Percentiles rank a stretch among this genome's conserved stretches.
These are phyloP conservation scores for Dolichopus griseipennis DNA, from an alignment of 2,888 invertebrate species.

Conservation along the genomic window DNA sequence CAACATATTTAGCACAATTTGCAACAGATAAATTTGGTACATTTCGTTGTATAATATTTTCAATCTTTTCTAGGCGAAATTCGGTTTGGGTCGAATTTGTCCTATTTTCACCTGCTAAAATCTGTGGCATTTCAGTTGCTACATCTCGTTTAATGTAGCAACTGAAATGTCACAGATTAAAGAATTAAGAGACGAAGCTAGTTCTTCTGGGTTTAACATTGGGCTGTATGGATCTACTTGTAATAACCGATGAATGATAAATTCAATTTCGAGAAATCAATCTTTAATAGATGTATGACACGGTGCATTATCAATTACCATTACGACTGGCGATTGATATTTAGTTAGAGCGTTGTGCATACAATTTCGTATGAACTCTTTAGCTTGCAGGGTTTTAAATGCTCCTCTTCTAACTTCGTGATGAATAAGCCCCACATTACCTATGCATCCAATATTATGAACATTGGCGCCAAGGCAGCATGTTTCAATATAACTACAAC, in stretches of 20 bases:
- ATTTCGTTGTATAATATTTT: no score
- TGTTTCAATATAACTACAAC: constrained; percentile 9
- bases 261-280: no score
- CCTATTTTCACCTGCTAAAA: not conserved
- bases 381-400: not conserved
- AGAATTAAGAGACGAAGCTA: no score
- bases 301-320: not conserved
- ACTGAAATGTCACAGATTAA: no score
- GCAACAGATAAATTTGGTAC: no score
- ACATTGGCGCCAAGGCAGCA: not conserved
- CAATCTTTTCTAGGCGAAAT: no score
- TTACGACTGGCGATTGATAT: constrained; percentile 2
- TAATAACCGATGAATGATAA: no score
- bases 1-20: not conserved
- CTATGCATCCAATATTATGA: not conserved
- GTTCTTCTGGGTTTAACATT: no score
- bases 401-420: not conserved
- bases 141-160: not conserved
- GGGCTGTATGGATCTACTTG: no score
- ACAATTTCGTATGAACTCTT: not conserved
- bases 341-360: not conserved
- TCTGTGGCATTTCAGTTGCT: not conserved
- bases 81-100: not conserved
- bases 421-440: constrained; percentile 1
- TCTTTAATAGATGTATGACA: not conserved